These are phyloP conservation scores for Trichechus manatus DNA, from an alignment of 2,113 vertebrate species.

Conservation along the genomic window DNA sequence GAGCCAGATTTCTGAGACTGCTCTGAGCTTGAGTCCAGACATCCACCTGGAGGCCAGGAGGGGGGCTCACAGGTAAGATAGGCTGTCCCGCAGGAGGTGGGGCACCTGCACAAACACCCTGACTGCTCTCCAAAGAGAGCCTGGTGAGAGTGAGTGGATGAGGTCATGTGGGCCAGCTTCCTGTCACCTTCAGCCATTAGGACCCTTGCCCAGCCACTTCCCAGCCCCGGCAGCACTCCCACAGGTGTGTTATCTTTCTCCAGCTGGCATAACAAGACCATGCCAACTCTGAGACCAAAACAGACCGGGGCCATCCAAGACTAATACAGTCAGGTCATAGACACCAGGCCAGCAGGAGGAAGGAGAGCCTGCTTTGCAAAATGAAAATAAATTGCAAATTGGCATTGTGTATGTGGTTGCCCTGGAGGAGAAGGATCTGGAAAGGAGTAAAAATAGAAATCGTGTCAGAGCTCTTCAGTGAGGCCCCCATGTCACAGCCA, in stretches of 20 bases:
- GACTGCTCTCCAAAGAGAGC: constrained; percentile 21
- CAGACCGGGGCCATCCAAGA: constrained; percentile 82
- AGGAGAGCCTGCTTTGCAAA: constrained; percentile 79
- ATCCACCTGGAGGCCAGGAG: constrained; percentile 43
- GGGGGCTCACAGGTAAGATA: not conserved
- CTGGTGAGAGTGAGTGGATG: constrained; percentile 83
- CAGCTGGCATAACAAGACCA: constrained; percentile 87
- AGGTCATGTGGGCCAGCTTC: constrained; percentile 83
- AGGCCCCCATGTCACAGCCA: not conserved
- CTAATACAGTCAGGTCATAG: constrained; percentile 78
- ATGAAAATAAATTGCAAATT: constrained; percentile 86
- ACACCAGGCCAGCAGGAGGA: constrained; percentile 74
- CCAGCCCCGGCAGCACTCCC: constrained; percentile 71
- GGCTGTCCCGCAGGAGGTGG: fast-evolving
- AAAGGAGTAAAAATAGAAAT: constrained; percentile 81
- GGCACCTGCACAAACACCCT: constrained; percentile 86
- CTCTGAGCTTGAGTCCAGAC: not conserved
- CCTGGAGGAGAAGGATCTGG: constrained; percentile 75
- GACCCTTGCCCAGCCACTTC: constrained; percentile 61
- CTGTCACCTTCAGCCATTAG: constrained; percentile 85
- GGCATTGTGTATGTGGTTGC: constrained; percentile 77
- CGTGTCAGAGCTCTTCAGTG: constrained; percentile 69
- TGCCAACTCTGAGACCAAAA: constrained; percentile 83
- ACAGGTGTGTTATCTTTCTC: constrained; percentile 88
- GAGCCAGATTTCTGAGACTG: not conserved